A percentile compares a stretch with the other conserved stretches of the same genome.
Conservation (phyloP, 2,113 vertebrate genomes). For the Dicaeum eximium region DNA sequence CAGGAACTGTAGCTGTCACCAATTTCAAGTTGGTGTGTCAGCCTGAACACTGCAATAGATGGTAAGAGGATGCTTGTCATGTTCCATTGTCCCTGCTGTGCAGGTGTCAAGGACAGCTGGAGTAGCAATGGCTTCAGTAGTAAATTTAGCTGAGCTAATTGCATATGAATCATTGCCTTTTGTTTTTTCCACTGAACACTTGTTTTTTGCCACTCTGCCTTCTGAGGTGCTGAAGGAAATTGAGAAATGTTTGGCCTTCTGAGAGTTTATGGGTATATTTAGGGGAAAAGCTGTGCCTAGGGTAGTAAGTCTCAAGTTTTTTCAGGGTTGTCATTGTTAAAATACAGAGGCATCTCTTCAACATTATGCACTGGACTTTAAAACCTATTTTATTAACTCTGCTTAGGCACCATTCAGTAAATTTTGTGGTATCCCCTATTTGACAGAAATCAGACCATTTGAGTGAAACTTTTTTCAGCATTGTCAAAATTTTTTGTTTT, state of each 20-base stretch:
- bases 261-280: background rate
- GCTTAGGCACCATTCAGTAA: background rate
- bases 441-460: background rate
- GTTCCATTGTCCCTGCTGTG: constrained; percentile 24
- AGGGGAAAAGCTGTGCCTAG: background rate
- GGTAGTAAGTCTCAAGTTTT: background rate
- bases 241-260: background rate
- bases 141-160: constrained; percentile 55
- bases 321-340: background rate
- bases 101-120: constrained; percentile 61
- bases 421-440: background rate
- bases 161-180: constrained; percentile 37
- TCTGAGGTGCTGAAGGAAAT: background rate
- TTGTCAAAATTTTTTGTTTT: background rate
- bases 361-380: background rate
- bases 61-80: constrained; percentile 28
- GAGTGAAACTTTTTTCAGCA: background rate
- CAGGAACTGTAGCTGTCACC: background rate
- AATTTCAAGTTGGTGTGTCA: background rate
- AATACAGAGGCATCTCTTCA: background rate
- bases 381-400: background rate
- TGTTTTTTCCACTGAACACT: background rate
- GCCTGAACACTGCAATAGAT: background rate
- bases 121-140: background rate
- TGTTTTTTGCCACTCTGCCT: background rate